Conservation (phyloP, 2,113 vertebrate species). For the Eulacestoma nigropectus region DNA sequence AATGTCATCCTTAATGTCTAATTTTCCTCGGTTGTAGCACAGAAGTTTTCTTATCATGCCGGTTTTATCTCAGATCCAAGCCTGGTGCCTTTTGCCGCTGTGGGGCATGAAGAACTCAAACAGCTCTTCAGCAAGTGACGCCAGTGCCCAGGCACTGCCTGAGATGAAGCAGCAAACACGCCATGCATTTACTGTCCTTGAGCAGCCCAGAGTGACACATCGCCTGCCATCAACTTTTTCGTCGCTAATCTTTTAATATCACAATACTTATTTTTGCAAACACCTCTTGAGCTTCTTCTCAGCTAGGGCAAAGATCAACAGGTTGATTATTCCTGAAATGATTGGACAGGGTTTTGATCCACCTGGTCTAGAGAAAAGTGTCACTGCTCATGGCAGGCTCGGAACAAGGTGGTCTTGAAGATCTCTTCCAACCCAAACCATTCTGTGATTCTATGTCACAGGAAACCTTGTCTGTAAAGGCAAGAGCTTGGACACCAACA, state of each 20-base stretch:
- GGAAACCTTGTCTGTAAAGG: not conserved
- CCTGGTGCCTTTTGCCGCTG: not conserved
- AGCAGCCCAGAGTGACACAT: not conserved
- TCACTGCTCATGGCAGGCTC: not conserved
- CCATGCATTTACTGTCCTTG: not conserved
- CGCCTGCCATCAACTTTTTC: not conserved
- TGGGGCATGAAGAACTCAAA: not conserved
- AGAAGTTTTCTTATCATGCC: not conserved
- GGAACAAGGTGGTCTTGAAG: not conserved
- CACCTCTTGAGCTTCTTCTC: not conserved
- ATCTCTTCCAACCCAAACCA: not conserved
- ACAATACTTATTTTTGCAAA: not conserved
- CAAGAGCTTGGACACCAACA: not conserved
- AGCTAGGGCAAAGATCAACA: not conserved
- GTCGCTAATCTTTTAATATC: not conserved
- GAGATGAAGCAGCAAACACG: not conserved
- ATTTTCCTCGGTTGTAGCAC: not conserved
- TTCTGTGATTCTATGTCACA: not conserved
- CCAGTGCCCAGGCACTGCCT: not conserved
- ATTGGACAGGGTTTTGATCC: not conserved
- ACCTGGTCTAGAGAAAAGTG: not conserved
- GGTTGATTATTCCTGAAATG: not conserved
- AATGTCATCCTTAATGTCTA: accelerated
- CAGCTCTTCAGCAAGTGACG: not conserved
- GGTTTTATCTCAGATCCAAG: not conserved